These are phyloP conservation scores for Palloptera scutellata DNA, from an alignment of 2,888 invertebrate species.

Conservation along the genomic window DNA sequence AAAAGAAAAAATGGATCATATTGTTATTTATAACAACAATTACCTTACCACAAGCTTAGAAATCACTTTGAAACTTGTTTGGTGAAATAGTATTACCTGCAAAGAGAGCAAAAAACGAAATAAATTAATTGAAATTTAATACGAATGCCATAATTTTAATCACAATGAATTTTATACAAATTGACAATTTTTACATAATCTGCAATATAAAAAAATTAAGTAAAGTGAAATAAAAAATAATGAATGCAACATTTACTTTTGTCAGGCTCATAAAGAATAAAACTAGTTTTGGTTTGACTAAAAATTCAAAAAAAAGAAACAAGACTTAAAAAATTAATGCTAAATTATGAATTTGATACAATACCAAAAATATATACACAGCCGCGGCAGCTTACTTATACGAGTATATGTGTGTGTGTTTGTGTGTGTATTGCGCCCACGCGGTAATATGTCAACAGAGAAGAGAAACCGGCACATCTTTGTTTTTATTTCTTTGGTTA, in stretches of 20 bases:
- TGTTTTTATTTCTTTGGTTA: too few species aligned
- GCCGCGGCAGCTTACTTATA: background rate
- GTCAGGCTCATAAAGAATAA: constrained; percentile 6
- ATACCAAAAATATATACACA: background rate
- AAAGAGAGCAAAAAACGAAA: constrained; percentile 38
- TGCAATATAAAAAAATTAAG: background rate
- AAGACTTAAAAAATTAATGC: constrained; percentile 4
- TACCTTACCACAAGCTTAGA: too few species aligned
- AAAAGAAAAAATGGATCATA: too few species aligned
- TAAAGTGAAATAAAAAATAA: constrained; percentile 20
- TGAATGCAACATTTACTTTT: constrained; percentile 21
- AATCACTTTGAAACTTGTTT: too few species aligned
- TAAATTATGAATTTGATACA: constrained; percentile 15
- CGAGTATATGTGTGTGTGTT: background rate
- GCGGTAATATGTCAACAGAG: too few species aligned
- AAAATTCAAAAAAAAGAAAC: background rate
- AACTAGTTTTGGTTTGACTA: background rate
- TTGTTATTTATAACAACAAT: too few species aligned
- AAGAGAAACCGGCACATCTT: too few species aligned
- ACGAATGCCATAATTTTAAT: constrained; percentile 58
- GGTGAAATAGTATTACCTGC: constrained; percentile 45
- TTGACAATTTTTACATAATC: too few species aligned
- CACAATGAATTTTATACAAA: constrained; percentile 42
- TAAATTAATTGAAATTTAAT: constrained; percentile 41
- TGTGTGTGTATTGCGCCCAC: constrained; percentile 10